Evolutionary conservation across 2,113 vertebrate species (phyloP).

Genomic region (Mirza zaza): DNA sequence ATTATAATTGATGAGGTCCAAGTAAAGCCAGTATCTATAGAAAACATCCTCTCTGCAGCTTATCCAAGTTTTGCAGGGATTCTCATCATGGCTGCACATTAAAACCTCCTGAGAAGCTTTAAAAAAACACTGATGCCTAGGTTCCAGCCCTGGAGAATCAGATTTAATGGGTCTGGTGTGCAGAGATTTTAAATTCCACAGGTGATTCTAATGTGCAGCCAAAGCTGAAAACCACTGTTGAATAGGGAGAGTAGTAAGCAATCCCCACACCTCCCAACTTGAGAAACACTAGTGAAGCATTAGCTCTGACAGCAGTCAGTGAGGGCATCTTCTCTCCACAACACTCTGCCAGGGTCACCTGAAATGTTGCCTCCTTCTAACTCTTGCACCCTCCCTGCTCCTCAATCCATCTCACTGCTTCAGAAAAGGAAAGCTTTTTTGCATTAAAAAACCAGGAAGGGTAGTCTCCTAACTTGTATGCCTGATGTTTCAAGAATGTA

Average conservation of each 20-base stretch:
- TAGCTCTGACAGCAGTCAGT: not conserved
- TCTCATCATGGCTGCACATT: not conserved
- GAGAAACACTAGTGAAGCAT: not conserved
- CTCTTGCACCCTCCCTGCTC: not conserved
- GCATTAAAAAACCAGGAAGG: not conserved
- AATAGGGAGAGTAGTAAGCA: not conserved
- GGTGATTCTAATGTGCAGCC: not conserved
- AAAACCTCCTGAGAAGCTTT: not conserved
- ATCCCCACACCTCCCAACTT: not conserved
- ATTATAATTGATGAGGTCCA: conserved; percentile 25
- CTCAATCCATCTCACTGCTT: not conserved
- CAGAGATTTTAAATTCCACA: not conserved
- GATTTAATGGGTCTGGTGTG: not conserved
- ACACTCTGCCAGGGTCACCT: not conserved
- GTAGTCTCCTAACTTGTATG: not conserved
- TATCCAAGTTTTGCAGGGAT: not conserved
- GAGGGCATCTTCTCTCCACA: not conserved
- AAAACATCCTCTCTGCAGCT: not conserved
- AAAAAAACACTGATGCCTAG: not conserved
- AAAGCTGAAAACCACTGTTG: not conserved
- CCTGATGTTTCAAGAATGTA: not conserved
- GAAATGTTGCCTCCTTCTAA: not conserved
- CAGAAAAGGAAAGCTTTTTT: not conserved
- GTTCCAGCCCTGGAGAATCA: not conserved
- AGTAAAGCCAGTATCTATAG: not conserved